Base-by-base conservation (phyloP, 2,113 vertebrate genomes). In the Gyps fulvus region DNA sequence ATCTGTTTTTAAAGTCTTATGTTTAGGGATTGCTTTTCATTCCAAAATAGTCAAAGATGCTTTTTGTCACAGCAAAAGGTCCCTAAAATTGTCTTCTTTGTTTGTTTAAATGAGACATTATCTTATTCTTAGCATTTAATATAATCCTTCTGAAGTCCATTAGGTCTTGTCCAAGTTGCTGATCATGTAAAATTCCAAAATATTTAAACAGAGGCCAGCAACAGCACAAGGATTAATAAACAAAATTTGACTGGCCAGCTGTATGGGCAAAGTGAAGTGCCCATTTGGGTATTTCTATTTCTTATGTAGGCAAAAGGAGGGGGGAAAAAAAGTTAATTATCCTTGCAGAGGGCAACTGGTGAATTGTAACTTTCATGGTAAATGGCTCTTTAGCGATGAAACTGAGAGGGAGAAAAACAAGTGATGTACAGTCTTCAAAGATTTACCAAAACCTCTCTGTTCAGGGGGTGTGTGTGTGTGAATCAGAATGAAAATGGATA, bases 81-180 rank as follows among this genome's bases (percentile, higher is more conserved):
- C 73, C 10, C 34, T 55, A 45, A 93, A 95, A 38, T 10, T 18
- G 3, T n/a, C 32, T 16, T 58, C 10, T 83, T 77, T 90, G 11
- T 76, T 94, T 85, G 59, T 72, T 95, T 81, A 73, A 93, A 59
- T 59, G 26, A 59, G 43, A 63, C 17, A 63, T 84, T 81, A 89
- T 92, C 69, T 83, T 90, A 67, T 87, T 89, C 54, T 57, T 89
- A 96, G 25, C 10, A 89, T 92, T 96, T 87, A 71, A 50, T 40
- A 65, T 49, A 91, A 91, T 83, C 38, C 14, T 90, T 90, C 88
- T 36, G 29, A 63, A 92, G 57, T 87, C 49, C 69, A 65, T 72
- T 74, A 82, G 57, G 52, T 76, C 20, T 87, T 72, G 36, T 87
- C 83, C 70, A 89, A 84, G 57, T 89, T 89, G 57, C 61, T 85